Evolutionary conservation across 2,888 invertebrate genomes (phyloP), one percentile per base, ranked within the genome.

Genomic region (Limnephilus auricula): DNA sequence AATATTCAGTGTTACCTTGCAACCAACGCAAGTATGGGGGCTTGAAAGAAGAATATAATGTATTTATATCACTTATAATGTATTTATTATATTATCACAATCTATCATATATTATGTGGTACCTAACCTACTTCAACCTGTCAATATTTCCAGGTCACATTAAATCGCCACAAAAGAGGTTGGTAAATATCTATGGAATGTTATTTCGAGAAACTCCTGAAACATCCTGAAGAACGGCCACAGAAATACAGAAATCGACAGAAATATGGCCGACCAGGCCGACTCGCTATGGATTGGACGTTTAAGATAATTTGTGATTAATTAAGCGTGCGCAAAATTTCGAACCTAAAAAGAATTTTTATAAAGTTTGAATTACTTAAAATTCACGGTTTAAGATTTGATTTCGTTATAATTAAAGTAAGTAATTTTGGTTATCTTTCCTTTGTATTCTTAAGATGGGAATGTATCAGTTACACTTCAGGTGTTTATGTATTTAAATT

Each of bases 151-250:
- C 65, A 65, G 65, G 65, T 65, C 25, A 5, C 10, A 25, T 65
- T 65, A 65, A 25, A 9, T 65, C 25, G 65, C 65, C 65, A n/a
- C 65, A 65, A 65, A 65, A 65, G 25, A n/a, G 65, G n/a, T 82
- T 82, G 82, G 34, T 89, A 89, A 79, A 37, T 40, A 78, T 90
- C 90, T 90, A 90, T 90, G 90, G 82, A 87, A 65, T 79, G 82
- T 89, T 89, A 91, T 91, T 91, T 91, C 90, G 90, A 90, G 91
- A 90, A 91, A 91, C 89, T 91, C 90, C 91, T 84, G 91, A 91
- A 65, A 87, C 87, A 87, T 87, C 87, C 65, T 87, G 50, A 87
- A 87, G 34, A 34, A 87, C 65, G 87, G 65, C 87, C 87, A 87
- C 65, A 87, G 65, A 87, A 87, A 85, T 87, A 87, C 65, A 87